Conservation (phyloP, 2,113 vertebrate species). For the Daboia siamensis region DNA sequence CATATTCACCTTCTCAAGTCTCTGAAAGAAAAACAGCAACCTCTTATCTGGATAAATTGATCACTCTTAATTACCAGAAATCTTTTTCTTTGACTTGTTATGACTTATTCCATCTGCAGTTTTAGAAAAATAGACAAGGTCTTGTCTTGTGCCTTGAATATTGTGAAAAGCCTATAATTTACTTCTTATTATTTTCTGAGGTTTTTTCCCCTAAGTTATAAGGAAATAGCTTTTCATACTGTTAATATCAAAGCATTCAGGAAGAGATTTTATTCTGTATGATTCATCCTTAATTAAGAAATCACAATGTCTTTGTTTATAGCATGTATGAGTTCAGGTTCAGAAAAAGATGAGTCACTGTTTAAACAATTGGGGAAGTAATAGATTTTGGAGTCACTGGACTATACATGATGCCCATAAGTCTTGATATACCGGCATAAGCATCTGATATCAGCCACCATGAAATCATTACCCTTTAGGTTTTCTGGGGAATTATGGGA, state of each 20-base stretch:
- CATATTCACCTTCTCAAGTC: not conserved
- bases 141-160: not conserved
- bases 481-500: not conserved
- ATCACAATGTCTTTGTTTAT: not conserved
- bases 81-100: not conserved
- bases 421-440: not conserved
- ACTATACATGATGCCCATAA: not conserved
- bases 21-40: not conserved
- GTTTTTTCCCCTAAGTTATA: not conserved
- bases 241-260: not conserved
- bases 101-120: not conserved
- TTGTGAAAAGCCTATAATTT: not conserved
- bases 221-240: not conserved
- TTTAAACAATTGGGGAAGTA: not conserved
- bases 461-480: too few species aligned
- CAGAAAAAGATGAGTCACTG: not conserved
- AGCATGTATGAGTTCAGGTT: not conserved
- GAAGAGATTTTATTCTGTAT: not conserved
- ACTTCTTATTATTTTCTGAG: not conserved
- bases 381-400: not conserved
- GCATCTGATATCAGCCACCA: too few species aligned
- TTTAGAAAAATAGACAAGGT: not conserved
- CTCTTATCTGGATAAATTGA: not conserved
- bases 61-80: not conserved
- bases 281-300: not conserved